phyloP scores from a whole-genome alignment of 2,888 invertebrate genomes.

The Aproaerema taeniolella region DNA sequence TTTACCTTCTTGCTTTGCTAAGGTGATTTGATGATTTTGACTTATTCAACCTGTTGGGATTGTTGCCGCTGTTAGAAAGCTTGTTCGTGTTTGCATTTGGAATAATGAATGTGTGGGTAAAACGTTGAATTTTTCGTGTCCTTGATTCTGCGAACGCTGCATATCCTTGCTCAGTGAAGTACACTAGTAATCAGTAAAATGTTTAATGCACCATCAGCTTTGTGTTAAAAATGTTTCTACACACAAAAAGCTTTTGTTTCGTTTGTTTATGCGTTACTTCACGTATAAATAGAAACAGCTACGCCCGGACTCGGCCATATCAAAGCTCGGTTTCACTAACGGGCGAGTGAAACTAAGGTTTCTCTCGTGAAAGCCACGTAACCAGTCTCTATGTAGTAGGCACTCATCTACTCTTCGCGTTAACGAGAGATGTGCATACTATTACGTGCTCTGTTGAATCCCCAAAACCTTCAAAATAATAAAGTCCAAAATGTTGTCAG shows the following conservation, averaged over 20 bases:
- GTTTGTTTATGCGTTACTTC: conserved; percentile 6
- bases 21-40: conserved; percentile 76
- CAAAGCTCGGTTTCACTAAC: conserved; percentile 51
- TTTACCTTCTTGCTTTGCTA: conserved; percentile 67
- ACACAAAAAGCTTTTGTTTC: conserved; percentile 3
- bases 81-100: conserved; percentile 28
- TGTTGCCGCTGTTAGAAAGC: conserved; percentile 33
- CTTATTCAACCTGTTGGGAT: conserved; percentile 63
- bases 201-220: not conserved
- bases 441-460: conserved; percentile 7
- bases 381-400: conserved; percentile 35
- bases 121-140: no score
- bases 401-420: conserved; percentile 7
- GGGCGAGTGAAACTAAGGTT: conserved; percentile 60
- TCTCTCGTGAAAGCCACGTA: conserved; percentile 62
- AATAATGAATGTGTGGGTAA: conserved; percentile 36
- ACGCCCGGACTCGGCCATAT: conserved; percentile 19
- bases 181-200: not conserved
- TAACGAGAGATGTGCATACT: conserved; percentile 12
- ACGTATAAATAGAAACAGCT: conserved; percentile 21
- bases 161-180: not conserved
- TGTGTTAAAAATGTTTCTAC: not conserved
- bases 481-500: not conserved
- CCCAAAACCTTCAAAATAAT: not conserved
- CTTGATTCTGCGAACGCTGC: no score